Percentiles rank a stretch among this genome's conserved stretches.
These are phyloP conservation scores for Melanotaenia trifasciata DNA, from an alignment of 2,797 vertebrate genomes.

Conservation along the genomic window DNA sequence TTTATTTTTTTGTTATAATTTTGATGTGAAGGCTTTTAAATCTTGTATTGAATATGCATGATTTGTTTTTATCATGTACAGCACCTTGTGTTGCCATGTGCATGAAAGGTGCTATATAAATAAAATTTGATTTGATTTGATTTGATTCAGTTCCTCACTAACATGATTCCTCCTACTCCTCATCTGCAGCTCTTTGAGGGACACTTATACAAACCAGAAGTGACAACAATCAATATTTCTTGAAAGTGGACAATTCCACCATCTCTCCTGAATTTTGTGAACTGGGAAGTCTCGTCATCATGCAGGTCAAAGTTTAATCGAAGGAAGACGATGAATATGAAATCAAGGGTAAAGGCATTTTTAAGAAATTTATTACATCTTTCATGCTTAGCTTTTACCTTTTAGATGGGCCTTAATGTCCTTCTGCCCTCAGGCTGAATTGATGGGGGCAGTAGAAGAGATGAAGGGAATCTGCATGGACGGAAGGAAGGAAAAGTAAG, in stretches of 20 bases:
- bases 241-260: slow-evolving; percentile 5
- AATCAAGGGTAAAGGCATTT: background rate
- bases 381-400: background rate
- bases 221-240: slow-evolving; percentile 43
- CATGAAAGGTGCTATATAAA: too few relatives aligned
- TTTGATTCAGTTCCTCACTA: background rate
- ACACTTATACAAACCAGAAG: slow-evolving; percentile 24
- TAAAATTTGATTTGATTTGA: too few relatives aligned
- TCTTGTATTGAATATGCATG: too few relatives aligned
- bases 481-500: background rate
- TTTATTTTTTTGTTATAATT: too few relatives aligned
- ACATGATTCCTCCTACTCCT: background rate
- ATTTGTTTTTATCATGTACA: too few relatives aligned
- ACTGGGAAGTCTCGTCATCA: background rate
- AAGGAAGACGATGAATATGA: background rate
- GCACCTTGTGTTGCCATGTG: too few relatives aligned
- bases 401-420: too few relatives aligned
- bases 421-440: background rate
- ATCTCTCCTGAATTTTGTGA: background rate
- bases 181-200: slow-evolving; percentile 16
- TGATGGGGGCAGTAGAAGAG: background rate
- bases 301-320: slow-evolving; percentile 41
- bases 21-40: too few relatives aligned
- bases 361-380: background rate
- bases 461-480: background rate